These are phyloP conservation scores for Eucriotettix oculatus DNA, from an alignment of 2,888 invertebrate species.

Conservation along the genomic window DNA sequence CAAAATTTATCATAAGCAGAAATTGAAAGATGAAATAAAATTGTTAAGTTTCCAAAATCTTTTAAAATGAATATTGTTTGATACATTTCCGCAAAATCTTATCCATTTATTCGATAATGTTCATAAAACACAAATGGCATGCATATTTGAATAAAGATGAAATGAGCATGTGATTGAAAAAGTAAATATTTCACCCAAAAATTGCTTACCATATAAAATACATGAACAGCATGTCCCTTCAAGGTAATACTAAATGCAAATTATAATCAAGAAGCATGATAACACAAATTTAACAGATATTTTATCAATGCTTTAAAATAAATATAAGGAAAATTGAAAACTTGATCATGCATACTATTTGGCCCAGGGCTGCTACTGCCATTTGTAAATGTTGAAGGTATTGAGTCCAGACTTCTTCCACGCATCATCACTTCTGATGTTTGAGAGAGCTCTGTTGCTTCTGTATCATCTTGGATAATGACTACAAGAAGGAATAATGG, in stretches of 20 bases:
- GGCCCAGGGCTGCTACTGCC: slow-evolving; percentile 59
- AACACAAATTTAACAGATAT: background rate
- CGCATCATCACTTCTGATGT: slow-evolving; percentile 48
- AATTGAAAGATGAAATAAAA: no score
- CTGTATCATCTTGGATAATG: slow-evolving; percentile 65
- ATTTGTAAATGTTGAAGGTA: slow-evolving; percentile 75
- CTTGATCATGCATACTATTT: slow-evolving; percentile 27
- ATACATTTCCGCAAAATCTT: no score
- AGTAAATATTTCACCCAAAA: no score
- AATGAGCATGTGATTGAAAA: no score
- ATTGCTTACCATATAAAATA: background rate
- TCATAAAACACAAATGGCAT: background rate
- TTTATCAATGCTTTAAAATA: background rate
- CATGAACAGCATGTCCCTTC: background rate
- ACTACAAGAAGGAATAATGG: slow-evolving; percentile 29
- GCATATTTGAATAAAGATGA: background rate
- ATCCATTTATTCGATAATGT: no score
- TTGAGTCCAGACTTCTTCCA: slow-evolving; percentile 77
- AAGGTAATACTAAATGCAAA: background rate
- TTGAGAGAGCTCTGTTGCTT: slow-evolving; percentile 27
- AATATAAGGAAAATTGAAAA: background rate
- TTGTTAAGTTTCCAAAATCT: no score
- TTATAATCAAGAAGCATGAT: background rate
- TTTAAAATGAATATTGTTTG: no score
- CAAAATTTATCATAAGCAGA: no score